Percentiles rank a stretch among this genome's conserved stretches.
These are phyloP conservation scores for Ivindomyrus marchei DNA, from an alignment of 2,113 vertebrate species.

Conservation along the genomic window DNA sequence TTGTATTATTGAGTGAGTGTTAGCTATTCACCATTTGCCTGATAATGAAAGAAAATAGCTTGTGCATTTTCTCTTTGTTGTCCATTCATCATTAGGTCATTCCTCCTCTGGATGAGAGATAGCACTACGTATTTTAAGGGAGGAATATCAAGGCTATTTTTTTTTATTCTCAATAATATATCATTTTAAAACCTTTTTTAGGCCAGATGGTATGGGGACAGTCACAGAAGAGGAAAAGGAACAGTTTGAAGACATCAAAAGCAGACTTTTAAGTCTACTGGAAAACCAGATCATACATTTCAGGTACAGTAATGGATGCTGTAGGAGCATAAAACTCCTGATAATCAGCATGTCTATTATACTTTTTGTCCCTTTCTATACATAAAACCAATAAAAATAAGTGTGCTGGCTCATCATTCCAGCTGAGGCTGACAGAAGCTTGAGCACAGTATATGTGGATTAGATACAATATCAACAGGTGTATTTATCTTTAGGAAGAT, in stretches of 20 bases:
- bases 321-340: background rate
- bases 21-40: background rate
- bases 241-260: conserved; percentile 80
- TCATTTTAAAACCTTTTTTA: conserved; percentile 38
- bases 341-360: background rate
- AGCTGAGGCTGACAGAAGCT: background rate
- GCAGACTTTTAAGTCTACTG: conserved; percentile 73
- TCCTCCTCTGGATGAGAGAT: background rate
- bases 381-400: background rate
- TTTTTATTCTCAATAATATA: background rate
- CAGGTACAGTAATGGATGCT: conserved; percentile 60
- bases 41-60: background rate
- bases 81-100: background rate
- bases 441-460: background rate
- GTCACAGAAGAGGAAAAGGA: conserved; percentile 86
- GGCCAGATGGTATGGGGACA: conserved; percentile 91
- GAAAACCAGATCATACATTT: conserved; percentile 95
- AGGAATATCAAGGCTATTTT: background rate
- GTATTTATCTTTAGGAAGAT: background rate
- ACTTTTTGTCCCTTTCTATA: background rate
- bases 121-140: background rate
- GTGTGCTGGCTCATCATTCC: background rate
- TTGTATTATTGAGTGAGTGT: background rate
- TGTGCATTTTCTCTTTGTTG: background rate
- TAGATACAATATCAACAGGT: background rate